phyloP scores from a whole-genome alignment of 2,888 invertebrate genomes.

The Clitarchus hookeri region DNA sequence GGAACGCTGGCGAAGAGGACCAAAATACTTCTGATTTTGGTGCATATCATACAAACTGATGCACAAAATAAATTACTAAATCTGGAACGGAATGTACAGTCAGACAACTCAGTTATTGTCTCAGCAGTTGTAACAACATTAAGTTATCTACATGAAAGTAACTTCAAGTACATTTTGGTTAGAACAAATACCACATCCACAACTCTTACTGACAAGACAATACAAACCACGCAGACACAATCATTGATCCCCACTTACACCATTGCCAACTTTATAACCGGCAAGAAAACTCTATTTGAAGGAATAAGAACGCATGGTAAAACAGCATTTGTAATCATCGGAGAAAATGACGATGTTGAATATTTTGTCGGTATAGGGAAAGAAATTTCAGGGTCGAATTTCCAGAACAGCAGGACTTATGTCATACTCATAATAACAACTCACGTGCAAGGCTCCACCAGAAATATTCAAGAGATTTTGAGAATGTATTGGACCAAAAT shows the following conservation, averaged over 20 bases:
- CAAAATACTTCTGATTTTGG: too few relatives aligned
- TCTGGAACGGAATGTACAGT: not conserved
- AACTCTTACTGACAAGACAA: not conserved
- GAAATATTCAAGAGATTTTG: not conserved
- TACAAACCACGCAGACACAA: not conserved
- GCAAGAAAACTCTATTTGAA: not conserved
- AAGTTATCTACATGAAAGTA: not conserved
- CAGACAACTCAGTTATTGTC: not conserved
- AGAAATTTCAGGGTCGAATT: not conserved
- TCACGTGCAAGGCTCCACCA: not conserved
- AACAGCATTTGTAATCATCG: not conserved
- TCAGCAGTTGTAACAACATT: not conserved
- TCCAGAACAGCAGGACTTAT: not conserved
- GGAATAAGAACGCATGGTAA: not conserved
- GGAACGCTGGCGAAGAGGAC: too few relatives aligned
- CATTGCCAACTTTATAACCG: not conserved
- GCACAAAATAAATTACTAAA: not conserved
- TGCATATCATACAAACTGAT: too few relatives aligned
- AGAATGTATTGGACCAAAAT: not conserved
- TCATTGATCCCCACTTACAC: not conserved
- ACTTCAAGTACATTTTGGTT: not conserved
- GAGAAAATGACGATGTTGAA: not conserved
- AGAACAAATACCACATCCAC: not conserved
- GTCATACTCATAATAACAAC: not conserved
- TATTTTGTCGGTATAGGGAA: not conserved